Evolutionary conservation across 2,113 vertebrate genomes (phyloP), one percentile per base, ranked within the genome.

Genomic region (Pungitius pungitius): DNA sequence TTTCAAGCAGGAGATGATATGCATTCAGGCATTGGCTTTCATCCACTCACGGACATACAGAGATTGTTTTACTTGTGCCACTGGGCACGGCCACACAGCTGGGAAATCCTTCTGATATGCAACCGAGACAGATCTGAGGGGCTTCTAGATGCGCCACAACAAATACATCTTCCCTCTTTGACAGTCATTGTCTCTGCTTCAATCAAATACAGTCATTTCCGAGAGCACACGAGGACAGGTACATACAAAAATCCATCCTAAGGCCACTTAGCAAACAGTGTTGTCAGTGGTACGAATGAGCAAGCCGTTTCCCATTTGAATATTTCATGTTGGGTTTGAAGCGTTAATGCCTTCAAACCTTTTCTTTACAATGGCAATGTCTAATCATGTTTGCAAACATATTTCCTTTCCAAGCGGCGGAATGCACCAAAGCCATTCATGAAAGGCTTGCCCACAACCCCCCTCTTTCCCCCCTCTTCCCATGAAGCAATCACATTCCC

Each of bases 41-140:
- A 33, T 59, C 35, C 63, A 55, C 51, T 80, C 8, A 75, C 37
- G 71, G 10, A 81, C 22, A 35, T 10, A 55, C 43, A 75, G 33
- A 43, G 10, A 56, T 55, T 75, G 30, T 49, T 68, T 52, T 52
- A 71, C 60, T 52, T 78, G 73, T 58, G 82, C 77, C 65, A 52
- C 35, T 60, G 73, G 77, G 47, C 57, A 60, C 22, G 3, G 39
- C 59, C 76, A 74, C 69, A 81, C 63, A 82, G 82, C 69, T 76
- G 71, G 64, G 71, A 73, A 80, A 79, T 42, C 63, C 80, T 68
- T 82, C 67, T 81, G 76, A 89, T 85, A 71, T 82, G 78, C 73
- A 71, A 88, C 67, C 83, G 56, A 58, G 42, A 69, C 65, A 83
- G 56, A 87, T 80, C 45, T 81, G 74, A 84, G 73, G 68, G 75